Evolutionary conservation across 1,140 invertebrate genomes (phyloP), one percentile per base, ranked within the genome.

Genomic region (Mamestra configurata): DNA sequence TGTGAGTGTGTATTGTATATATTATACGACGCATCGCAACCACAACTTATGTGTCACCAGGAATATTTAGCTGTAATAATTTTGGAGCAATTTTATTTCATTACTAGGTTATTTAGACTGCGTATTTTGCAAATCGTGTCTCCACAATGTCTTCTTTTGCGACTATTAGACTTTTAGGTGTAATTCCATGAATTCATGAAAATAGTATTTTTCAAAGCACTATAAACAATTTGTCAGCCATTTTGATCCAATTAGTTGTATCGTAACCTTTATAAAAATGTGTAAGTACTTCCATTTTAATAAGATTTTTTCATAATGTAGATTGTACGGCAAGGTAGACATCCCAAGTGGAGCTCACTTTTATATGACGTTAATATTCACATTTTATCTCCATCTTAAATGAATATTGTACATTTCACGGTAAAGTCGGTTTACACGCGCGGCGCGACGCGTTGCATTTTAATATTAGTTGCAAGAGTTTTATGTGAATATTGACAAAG

Each of bases 281-380:
- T 89, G 86, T 89, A 93, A 92, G 89, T 94, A 94, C 93, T 94
- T 94, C 93, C 93, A 94, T 93, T 94, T 92, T 92, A 90, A 90
- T 93, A 93, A 93, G 89, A 89, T 90, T 90, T 90, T 92, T 93
- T 91, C 85, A 78, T 91, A 92, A 31, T 83, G 87, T 93, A 93
- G 92, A 86, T 79, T 88, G 85, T 92, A 91, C 81, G 86, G 89
- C 91, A 89, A 84, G 68, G 90, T 92, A 92, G 90, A 89, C 83
- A 85, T 85, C 85, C 86, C 82, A 73, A 68, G 88, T 85, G 86
- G 84, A 88, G 83, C 86, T 90, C 89, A 90, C 88, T 87, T 79
- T 80, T 82, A 79, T 85, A 68, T 83, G 81, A 68, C 82, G 89
- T 90, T 84, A 81, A 78, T 90, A 90, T 92, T 93, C 89, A 91